phyloP scores from a whole-genome alignment of 2,113 vertebrate species.

The Elachura formosa region DNA sequence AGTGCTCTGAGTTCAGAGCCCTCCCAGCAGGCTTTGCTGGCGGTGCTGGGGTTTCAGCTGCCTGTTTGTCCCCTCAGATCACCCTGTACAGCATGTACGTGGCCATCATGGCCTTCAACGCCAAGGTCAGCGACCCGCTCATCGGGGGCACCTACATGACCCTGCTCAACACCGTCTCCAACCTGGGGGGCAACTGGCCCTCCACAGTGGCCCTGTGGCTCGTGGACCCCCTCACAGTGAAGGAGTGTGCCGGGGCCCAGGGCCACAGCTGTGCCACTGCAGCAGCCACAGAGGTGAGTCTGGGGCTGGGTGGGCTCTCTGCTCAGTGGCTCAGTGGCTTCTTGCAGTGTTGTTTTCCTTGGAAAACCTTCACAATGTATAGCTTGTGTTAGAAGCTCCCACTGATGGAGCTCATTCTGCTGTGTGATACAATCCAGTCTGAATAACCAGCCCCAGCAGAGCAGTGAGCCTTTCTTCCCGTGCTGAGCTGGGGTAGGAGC shows the following conservation, averaged over 20 bases:
- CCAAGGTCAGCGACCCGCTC: slow-evolving; percentile 94
- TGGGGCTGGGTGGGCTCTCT: background rate
- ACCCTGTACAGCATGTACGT: slow-evolving; percentile 97
- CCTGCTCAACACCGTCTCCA: slow-evolving; percentile 92
- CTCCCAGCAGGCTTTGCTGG: too few relatives aligned
- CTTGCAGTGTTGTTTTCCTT: background rate
- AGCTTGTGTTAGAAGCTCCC: background rate
- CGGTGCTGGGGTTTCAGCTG: fast-evolving
- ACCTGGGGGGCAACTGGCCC: slow-evolving; percentile 96
- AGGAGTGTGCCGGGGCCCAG: slow-evolving; percentile 81
- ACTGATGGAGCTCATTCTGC: fast-evolving
- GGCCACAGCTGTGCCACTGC: slow-evolving; percentile 78
- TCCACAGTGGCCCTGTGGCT: slow-evolving; percentile 93
- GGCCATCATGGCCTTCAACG: slow-evolving; percentile 96
- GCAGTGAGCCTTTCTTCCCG: background rate
- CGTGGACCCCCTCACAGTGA: slow-evolving; percentile 92
- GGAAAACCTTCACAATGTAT: background rate
- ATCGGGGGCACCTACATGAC: slow-evolving; percentile 99
- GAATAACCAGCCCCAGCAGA: background rate
- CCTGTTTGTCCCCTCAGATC: slow-evolving; percentile 59
- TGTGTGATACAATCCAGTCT: background rate
- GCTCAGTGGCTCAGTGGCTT: background rate
- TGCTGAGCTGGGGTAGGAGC: background rate
- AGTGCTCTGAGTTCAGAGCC: background rate
- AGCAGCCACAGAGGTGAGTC: slow-evolving; percentile 79